Evolutionary conservation across 2,888 invertebrate species (phyloP), one percentile per base, ranked within the genome.

Genomic region (Plebejus melissa): DNA sequence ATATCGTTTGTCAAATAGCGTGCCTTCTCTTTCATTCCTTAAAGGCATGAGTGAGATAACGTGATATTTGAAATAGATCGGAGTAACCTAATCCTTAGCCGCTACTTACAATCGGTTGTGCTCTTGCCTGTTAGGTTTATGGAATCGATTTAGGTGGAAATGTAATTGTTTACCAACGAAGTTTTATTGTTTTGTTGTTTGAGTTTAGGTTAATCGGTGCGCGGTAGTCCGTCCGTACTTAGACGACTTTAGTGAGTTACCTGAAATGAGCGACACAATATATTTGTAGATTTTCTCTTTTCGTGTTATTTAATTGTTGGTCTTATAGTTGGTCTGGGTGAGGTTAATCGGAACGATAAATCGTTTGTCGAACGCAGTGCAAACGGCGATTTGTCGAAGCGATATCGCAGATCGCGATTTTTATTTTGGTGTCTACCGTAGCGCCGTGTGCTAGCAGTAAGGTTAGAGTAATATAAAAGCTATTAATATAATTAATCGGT

Each of bases 91-190:
- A 54, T 54, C 54, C 16, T 54, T 94, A 94, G 93, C 86, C 86
- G 93, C 93, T 94, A 94, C 93, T 93, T 94, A 93, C 91, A 93
- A 93, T 94, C 90, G 94, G 94, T 94, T 94, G 93, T 94, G 94
- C 94, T 94, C 94, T 94, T 94, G 94, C 94, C 94, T 94, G 92
- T 92, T 94, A 94, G 92, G 93, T 93, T 92, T 88, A 91, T 89
- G 85, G 90, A 90, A 90, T 88, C 87, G 86, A 89, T 87, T 89
- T 88, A 87, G 88, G 88, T 88, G 90, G 90, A 90, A 89, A 87
- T 90, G 90, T 91, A 92, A 89, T 91, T 89, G 90, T 92, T 91
- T 92, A 93, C 93, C 93, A 93, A 93, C 93, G 93, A 93, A 93
- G 88, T 89, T 86, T 83, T 85, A 80, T 86, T 90, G 86, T 90